These are phyloP conservation scores for Steromphala cineraria DNA, from an alignment of 2,888 invertebrate species.

Conservation along the genomic window DNA sequence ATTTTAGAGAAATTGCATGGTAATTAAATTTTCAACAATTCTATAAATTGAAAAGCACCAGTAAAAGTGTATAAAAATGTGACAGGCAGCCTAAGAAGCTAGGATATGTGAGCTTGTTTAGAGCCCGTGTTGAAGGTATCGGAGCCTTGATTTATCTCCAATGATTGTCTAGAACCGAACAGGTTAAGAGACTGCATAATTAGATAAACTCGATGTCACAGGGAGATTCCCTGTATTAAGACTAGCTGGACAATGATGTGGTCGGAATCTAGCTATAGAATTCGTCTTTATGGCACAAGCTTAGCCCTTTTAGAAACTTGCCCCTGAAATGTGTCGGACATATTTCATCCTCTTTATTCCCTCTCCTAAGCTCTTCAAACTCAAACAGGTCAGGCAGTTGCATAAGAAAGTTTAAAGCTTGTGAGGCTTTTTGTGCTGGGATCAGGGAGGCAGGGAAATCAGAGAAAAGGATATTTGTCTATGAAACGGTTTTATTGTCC, in stretches of 20 bases:
- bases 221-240: background rate
- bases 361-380: background rate
- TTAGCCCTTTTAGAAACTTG: background rate
- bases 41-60: too few species aligned
- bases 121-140: too few species aligned
- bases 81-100: too few species aligned
- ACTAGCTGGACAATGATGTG: background rate
- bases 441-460: constrained; percentile 7
- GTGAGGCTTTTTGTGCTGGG: background rate
- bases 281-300: background rate
- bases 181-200: background rate
- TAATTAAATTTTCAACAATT: too few species aligned
- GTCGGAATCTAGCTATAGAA: too few species aligned
- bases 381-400: constrained; percentile 2
- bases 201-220: background rate
- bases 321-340: background rate
- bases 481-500: constrained; percentile 9
- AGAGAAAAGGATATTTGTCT: constrained; percentile 15
- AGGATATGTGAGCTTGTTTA: too few species aligned
- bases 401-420: constrained; percentile 7
- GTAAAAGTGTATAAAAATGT: too few species aligned
- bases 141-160: background rate
- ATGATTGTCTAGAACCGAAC: background rate
- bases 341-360: constrained; percentile 17
- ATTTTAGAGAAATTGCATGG: too few species aligned